These are phyloP conservation scores for Hyposoter dolosus DNA, from an alignment of 2,888 invertebrate species.

Conservation along the genomic window DNA sequence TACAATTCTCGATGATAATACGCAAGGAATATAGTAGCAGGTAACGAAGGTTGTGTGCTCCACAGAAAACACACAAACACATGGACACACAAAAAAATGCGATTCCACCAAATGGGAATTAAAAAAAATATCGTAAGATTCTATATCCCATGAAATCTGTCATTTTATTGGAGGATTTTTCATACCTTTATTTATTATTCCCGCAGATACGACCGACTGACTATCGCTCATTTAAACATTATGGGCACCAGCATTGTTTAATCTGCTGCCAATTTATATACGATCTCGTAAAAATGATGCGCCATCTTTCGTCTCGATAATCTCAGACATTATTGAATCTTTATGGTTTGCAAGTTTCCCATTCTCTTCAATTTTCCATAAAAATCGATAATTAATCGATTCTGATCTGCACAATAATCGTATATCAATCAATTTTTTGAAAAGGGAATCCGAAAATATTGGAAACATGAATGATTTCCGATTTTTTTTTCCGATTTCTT, in stretches of 20 bases:
- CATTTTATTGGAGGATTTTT: not conserved
- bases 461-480: not conserved
- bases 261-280: constrained; percentile 30
- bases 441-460: not conserved
- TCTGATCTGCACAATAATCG: not conserved
- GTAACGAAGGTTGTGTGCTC: not conserved
- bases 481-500: not conserved
- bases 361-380: not conserved
- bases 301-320: constrained; percentile 10
- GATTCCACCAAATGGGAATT: not conserved
- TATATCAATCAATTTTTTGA: not conserved
- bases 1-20: not conserved
- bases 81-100: not conserved
- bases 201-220: not conserved
- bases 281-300: constrained; percentile 16
- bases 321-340: not conserved
- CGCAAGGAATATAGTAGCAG: not conserved
- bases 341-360: not conserved
- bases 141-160: not conserved
- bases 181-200: constrained; percentile 31
- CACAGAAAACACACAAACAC: constrained; percentile 2
- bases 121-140: not conserved
- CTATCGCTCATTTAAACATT: constrained; percentile 24
- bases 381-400: not conserved
- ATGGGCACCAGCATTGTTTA: constrained; percentile 7